Conservation (phyloP, 2,888 invertebrate genomes). For the Melinaea menophilus region DNA sequence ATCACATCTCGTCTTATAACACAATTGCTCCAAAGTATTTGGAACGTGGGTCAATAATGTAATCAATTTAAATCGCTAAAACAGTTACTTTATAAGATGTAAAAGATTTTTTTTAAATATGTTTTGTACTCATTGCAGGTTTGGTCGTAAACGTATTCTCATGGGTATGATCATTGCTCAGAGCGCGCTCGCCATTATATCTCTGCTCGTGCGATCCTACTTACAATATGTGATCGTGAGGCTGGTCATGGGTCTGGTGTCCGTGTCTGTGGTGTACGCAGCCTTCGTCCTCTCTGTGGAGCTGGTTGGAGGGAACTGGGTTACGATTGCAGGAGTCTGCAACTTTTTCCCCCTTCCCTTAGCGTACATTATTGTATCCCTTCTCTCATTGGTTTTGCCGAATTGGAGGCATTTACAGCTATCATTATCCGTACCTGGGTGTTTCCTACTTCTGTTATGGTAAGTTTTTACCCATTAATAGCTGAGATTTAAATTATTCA, state of each 20-base stretch:
- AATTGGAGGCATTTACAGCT: slow-evolving; percentile 86
- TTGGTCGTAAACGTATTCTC: slow-evolving; percentile 86
- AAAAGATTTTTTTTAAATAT: too few relatives aligned
- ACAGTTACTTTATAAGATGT: too few relatives aligned
- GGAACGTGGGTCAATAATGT: too few relatives aligned
- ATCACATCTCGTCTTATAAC: too few relatives aligned
- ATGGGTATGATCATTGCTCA: slow-evolving; percentile 84
- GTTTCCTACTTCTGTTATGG: slow-evolving; percentile 82
- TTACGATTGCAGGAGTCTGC: slow-evolving; percentile 88
- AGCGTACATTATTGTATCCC: slow-evolving; percentile 85
- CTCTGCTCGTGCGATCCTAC: slow-evolving; percentile 84
- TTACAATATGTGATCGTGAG: slow-evolving; percentile 83
- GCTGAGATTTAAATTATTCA: background rate
- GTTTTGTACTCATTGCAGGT: slow-evolving; percentile 53
- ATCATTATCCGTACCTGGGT: slow-evolving; percentile 84
- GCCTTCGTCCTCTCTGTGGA: slow-evolving; percentile 89
- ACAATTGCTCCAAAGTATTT: too few relatives aligned
- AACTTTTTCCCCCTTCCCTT: slow-evolving; percentile 88
- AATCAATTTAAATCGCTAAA: too few relatives aligned
- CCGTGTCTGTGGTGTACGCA: slow-evolving; percentile 89
- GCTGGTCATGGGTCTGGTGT: slow-evolving; percentile 84
- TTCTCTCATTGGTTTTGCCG: slow-evolving; percentile 82
- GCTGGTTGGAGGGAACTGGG: slow-evolving; percentile 87
- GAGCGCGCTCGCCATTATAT: slow-evolving; percentile 81
- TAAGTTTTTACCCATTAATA: slow-evolving; percentile 51